Evolutionary conservation across 2,113 vertebrate species (phyloP), one percentile per base, ranked within the genome.

Genomic region (Bubo scandiacus): DNA sequence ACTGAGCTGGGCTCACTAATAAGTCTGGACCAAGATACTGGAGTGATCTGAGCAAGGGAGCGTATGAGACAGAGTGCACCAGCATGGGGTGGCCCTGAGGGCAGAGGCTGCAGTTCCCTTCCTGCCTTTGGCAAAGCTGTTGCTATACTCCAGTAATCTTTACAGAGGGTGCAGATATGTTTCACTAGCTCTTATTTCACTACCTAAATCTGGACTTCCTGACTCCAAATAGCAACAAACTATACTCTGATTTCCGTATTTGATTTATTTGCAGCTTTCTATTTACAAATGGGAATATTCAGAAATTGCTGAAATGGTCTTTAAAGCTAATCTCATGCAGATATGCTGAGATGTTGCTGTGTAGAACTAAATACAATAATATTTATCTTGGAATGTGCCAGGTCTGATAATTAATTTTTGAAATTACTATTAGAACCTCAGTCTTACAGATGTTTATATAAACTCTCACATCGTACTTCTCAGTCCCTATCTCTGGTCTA

Each of bases 11-110:
- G 36, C 34, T 73, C 25, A 43, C 15, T 81, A 12, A 12, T 38
- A 57, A 17, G 29, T 55, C 61, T 66, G 32, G n/a, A n/a, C 32
- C 23, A 72, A 66, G 17, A 9, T 59, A 14, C 22, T 21, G 21
- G 30, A 49, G 22, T 51, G 40, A 43, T 51, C 23, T 83, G n/a
- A 74, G 57, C 32, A 40, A n/a, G 32, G 18, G 8, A 65, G 22
- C 3, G 0, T 47, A 19, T 12, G 43, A 54, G 38, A 32, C 29
- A 67, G 27, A 55, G 21, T 0, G 0, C 36, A 9, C 15, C 15
- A 54, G 26, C 26, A 10, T 11, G 32, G 40, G 16, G 26, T 68
- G 18, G 58, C 27, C 59, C 63, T 42, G 22, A 22, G 54, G 30
- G 26, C 52, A 78, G 59, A 52, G 15, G 17, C 40, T 72, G 43